A percentile compares a stretch with the other conserved stretches of the same genome.
These are phyloP conservation scores for Augochlorella aurata DNA, from an alignment of 2,888 invertebrate species.

Conservation along the genomic window DNA sequence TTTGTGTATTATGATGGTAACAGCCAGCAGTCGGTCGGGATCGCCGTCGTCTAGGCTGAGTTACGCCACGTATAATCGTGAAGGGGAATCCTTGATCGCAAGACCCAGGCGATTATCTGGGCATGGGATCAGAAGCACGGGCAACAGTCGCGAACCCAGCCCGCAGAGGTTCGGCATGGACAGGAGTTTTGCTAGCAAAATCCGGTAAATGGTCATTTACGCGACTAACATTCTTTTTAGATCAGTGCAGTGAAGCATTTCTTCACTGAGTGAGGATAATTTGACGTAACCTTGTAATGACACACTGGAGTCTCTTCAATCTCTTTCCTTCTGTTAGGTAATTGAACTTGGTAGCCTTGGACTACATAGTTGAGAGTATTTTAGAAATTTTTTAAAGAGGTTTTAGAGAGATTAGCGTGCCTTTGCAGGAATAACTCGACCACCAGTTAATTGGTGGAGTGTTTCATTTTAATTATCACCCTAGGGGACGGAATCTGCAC, in stretches of 20 bases:
- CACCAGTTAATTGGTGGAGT: neutral
- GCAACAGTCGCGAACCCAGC: constrained; percentile 82
- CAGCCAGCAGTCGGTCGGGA: constrained; percentile 96
- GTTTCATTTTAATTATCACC: neutral
- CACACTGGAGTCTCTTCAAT: neutral
- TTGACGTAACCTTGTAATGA: neutral
- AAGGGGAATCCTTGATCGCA: constrained; percentile 81
- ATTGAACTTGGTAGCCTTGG: neutral
- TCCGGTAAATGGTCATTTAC: constrained; percentile 65
- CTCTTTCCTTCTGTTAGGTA: neutral
- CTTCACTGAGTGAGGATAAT: neutral
- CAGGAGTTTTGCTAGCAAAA: constrained; percentile 76
- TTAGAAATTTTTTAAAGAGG: neutral
- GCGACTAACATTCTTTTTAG: neutral
- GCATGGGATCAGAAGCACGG: constrained; percentile 78
- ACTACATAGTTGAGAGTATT: neutral
- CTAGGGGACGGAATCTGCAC: constrained; percentile 77
- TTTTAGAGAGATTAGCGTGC: neutral
- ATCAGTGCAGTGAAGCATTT: neutral
- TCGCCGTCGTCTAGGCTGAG: constrained; percentile 94
- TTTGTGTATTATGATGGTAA: constrained; percentile 47
- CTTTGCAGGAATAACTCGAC: neutral
- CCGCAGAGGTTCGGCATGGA: constrained; percentile 81
- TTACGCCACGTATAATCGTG: constrained; percentile 87
- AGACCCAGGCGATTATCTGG: constrained; percentile 88